These are phyloP conservation scores for Florisuga fusca DNA, from an alignment of 2,797 vertebrate species.

Conservation along the genomic window DNA sequence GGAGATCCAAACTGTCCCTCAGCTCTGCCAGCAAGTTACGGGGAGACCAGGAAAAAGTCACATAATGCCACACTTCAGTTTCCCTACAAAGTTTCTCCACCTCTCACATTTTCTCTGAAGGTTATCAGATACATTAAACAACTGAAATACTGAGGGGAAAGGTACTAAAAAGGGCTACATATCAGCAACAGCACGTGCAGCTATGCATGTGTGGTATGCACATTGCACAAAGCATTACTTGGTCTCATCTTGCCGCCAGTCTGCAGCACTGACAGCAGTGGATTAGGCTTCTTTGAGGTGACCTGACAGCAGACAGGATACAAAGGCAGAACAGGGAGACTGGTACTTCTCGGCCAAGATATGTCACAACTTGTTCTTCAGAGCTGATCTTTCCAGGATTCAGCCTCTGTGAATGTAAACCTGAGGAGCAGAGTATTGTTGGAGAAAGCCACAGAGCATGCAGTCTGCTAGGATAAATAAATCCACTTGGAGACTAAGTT, in stretches of 20 bases:
- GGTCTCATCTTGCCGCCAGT: background rate
- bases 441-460: background rate
- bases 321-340: background rate
- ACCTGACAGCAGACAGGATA: background rate
- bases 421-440: background rate
- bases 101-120: background rate
- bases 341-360: background rate
- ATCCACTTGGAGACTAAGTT: background rate
- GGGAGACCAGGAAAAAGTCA: background rate
- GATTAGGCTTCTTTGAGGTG: background rate
- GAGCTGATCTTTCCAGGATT: conserved; percentile 28
- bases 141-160: background rate
- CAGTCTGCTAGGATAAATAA: conserved; percentile 28
- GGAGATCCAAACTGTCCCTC: background rate
- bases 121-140: background rate
- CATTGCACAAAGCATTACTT: background rate
- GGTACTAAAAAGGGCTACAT: background rate
- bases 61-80: background rate
- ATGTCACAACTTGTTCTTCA: background rate
- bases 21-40: accelerated
- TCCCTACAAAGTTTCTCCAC: background rate
- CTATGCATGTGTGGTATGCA: background rate
- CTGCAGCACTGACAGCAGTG: background rate
- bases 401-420: conserved; percentile 19
- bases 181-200: background rate